Evolutionary conservation across 2,888 invertebrate species (phyloP), one percentile per base, ranked within the genome.

Genomic region (Leptodirus hochenwartii): DNA sequence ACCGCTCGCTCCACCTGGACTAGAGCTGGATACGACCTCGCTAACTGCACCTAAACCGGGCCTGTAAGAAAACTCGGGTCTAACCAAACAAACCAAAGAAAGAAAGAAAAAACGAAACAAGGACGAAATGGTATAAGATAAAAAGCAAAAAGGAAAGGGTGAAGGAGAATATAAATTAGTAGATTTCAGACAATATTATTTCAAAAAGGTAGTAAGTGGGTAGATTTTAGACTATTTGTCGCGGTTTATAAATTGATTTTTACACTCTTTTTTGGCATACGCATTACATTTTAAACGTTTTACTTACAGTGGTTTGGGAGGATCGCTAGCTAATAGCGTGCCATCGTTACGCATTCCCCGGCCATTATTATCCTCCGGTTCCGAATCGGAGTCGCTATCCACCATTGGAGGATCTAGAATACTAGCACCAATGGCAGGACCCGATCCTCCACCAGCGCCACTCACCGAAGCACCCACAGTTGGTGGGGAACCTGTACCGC

Each of bases 261-360:
- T n/a, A n/a, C n/a, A n/a, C n/a, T n/a, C n/a, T n/a, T n/a, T n/a
- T n/a, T n/a, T n/a, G n/a, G n/a, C n/a, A n/a, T n/a, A n/a, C n/a
- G n/a, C n/a, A n/a, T n/a, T n/a, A n/a, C n/a, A n/a, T n/a, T n/a
- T n/a, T n/a, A n/a, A n/a, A n/a, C n/a, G 22, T 17, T 14, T 6
- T 44, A 74, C 82, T 79, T 61, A 85, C 90, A 95, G 76, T 45
- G 93, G 93, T 56, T 91, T 84, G 13, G 93, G 90, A 32, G 93
- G 91, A 61, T 95, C 93, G 47, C 91, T 91, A 37, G 93, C 93
- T 31, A 91, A 66, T 32, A 95, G 64, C 2, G 95, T 93, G 37
- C 93, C 95, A 57, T 95, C 93, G 47, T 88, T 87, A 41, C 85
- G 66, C 34, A 71, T 73, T 11, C 31, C 38, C 41, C 76, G 64